These are phyloP conservation scores for Mamestra configurata DNA, from an alignment of 1,140 invertebrate species.

Conservation along the genomic window DNA sequence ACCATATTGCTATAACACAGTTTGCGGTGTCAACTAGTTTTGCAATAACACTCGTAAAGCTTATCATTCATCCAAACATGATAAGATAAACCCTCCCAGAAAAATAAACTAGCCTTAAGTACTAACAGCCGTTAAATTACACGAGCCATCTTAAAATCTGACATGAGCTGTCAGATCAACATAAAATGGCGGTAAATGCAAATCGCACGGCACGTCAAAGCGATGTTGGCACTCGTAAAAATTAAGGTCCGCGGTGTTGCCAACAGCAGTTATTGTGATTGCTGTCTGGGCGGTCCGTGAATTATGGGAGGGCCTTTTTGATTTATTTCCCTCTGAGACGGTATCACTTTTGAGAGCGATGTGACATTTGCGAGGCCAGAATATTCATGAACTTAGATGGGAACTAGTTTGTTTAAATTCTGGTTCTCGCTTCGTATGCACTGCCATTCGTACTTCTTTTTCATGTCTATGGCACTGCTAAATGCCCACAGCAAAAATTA, in stretches of 20 bases:
- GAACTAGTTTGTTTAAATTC: neutral
- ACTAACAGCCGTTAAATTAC: slow-evolving; percentile 17
- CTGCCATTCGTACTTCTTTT: too few species aligned
- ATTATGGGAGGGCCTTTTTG: slow-evolving; percentile 39
- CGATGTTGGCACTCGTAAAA: slow-evolving; percentile 50
- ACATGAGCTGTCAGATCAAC: slow-evolving; percentile 13
- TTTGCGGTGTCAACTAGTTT: neutral
- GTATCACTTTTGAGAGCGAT: slow-evolving; percentile 25
- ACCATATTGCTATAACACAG: neutral
- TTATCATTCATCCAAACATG: neutral
- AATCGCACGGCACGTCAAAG: slow-evolving; percentile 47
- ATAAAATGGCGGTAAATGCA: slow-evolving; percentile 23
- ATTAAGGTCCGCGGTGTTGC: slow-evolving; percentile 43
- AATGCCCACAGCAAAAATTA: too few species aligned
- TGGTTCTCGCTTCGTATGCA: too few species aligned
- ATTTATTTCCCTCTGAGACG: slow-evolving; percentile 32
- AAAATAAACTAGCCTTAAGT: neutral
- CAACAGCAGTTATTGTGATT: slow-evolving; percentile 30
- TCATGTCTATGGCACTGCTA: too few species aligned
- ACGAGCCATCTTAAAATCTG: slow-evolving; percentile 1
- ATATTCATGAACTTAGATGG: neutral
- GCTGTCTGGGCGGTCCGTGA: slow-evolving; percentile 49
- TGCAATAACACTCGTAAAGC: neutral
- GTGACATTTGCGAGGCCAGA: slow-evolving; percentile 24
- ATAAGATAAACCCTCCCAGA: neutral